A percentile compares a stretch with the other conserved stretches of the same genome.
Evolutionary conservation across 30 jellyfish, hydroid and myxozoan genomes (phyloP).

Genomic region (Cassiopea andromeda): DNA sequence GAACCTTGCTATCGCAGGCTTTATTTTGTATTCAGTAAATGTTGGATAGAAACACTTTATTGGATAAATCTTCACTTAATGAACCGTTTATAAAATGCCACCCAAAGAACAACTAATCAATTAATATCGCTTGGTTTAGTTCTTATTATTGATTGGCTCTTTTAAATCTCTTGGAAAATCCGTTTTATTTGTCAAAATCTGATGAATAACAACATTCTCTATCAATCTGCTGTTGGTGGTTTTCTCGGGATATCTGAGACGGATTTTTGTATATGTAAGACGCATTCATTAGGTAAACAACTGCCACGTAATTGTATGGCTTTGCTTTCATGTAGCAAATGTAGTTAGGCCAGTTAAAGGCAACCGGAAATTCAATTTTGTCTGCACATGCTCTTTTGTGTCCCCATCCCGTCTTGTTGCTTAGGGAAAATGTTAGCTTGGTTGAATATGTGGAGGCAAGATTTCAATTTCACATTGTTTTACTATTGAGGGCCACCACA

Average conservation of each 20-base stretch:
- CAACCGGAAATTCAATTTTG: constrained; percentile 12
- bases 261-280: neutral
- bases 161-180: neutral
- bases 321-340: neutral
- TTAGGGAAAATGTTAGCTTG: no score
- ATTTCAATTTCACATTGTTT: no score
- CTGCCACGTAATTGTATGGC: neutral
- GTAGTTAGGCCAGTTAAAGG: constrained; percentile 5
- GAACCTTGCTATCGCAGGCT: neutral
- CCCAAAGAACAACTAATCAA: constrained; percentile 20
- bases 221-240: neutral
- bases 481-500: no score
- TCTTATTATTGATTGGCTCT: constrained; percentile 12
- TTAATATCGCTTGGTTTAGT: neutral
- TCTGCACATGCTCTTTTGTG: neutral
- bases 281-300: neutral
- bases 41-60: constrained; percentile 12
- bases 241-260: neutral
- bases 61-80: constrained; percentile 7
- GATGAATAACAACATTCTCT: constrained; percentile 14
- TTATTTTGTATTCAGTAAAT: constrained; percentile 4
- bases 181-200: constrained; percentile 15
- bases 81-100: constrained; percentile 6
- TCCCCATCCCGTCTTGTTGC: no score
- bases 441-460: no score